Evolutionary conservation across 2,888 invertebrate species (phyloP).

Genomic region (Dynastes maya): DNA sequence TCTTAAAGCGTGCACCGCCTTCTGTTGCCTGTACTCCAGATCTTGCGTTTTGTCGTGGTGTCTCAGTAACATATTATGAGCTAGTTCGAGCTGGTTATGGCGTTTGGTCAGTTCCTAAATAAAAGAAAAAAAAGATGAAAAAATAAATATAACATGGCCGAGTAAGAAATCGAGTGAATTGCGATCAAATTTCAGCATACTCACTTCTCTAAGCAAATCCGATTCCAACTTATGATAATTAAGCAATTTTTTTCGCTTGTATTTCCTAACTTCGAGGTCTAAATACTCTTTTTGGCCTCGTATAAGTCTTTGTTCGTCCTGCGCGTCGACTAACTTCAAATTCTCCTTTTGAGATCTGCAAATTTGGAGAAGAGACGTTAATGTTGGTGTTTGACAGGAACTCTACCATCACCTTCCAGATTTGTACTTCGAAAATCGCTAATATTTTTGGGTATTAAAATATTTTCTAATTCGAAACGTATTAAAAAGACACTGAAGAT

Average conservation of each 20-base stretch:
- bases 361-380: constrained; percentile 23
- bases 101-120: constrained; percentile 93
- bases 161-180: no score
- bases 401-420: no score
- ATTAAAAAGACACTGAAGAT: no score
- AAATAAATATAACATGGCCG: not conserved
- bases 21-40: constrained; percentile 95
- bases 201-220: constrained; percentile 90
- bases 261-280: constrained; percentile 93
- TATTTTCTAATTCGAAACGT: no score
- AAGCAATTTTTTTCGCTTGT: constrained; percentile 91
- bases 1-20: constrained; percentile 92
- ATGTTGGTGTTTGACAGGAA: no score
- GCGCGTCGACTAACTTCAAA: constrained; percentile 91
- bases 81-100: constrained; percentile 95
- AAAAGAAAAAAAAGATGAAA: not conserved
- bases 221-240: constrained; percentile 91
- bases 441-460: no score
- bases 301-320: constrained; percentile 90
- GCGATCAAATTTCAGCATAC: constrained; percentile 53
- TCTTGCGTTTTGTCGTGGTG: constrained; percentile 99
- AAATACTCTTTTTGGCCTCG: constrained; percentile 92
- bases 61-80: constrained; percentile 92
- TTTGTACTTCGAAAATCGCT: no score
- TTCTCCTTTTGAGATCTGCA: constrained; percentile 90